phyloP scores from a whole-genome alignment of 2,888 invertebrate species.

The Crossocerus cetratus region DNA sequence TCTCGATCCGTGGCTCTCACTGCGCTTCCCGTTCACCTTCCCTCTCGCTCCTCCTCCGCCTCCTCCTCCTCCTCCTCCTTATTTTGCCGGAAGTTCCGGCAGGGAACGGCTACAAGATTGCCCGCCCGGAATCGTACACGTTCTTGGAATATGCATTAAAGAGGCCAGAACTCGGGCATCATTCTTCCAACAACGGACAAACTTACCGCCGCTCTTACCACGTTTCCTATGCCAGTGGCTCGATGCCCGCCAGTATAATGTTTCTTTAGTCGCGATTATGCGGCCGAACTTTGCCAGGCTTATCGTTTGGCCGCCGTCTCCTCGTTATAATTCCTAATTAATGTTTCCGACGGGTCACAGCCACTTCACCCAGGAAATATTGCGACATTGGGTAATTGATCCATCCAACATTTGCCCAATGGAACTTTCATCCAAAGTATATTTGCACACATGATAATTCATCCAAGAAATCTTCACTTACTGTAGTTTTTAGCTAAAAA shows the following conservation, averaged over 20 bases:
- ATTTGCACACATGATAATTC: no score
- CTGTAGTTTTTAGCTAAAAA: no score
- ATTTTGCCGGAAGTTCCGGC: constrained; percentile 14
- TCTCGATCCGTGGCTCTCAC: constrained; percentile 4
- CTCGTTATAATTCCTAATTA: constrained; percentile 25
- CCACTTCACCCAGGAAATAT: no score
- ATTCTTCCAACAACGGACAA: neutral
- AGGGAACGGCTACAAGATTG: constrained; percentile 13
- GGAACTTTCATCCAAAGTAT: no score
- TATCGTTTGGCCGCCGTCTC: constrained; percentile 16
- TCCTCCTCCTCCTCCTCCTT: constrained; percentile 2
- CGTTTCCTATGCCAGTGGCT: neutral
- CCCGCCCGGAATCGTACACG: constrained; percentile 10
- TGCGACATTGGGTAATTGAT: no score
- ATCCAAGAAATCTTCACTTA: no score
- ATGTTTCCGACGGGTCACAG: no score
- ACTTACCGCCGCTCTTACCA: constrained; percentile 22
- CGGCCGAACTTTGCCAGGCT: constrained; percentile 9
- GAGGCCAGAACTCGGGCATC: constrained; percentile 15
- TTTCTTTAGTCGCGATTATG: neutral
- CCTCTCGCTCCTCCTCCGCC: neutral
- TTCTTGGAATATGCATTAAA: constrained; percentile 23
- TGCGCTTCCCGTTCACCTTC: no score
- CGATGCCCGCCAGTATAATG: neutral
- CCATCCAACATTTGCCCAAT: no score